Percentiles rank a stretch among this genome's conserved stretches.
These are phyloP conservation scores for Oriolus oriolus DNA, from an alignment of 2,113 vertebrate species.

Conservation along the genomic window DNA sequence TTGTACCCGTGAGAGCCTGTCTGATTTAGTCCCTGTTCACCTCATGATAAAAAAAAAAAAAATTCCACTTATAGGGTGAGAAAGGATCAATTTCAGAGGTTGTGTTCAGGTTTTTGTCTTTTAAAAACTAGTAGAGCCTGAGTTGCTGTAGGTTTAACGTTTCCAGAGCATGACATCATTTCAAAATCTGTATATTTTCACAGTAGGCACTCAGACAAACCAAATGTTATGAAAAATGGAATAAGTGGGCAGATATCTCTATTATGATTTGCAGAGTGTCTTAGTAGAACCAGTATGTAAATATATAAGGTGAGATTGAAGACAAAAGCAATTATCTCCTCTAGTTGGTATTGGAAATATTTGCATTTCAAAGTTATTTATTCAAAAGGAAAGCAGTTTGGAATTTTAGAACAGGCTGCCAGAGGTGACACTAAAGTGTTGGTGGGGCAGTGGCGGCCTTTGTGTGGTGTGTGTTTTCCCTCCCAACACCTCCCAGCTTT, in stretches of 20 bases:
- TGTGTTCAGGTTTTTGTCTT: background rate
- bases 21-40: background rate
- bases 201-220: background rate
- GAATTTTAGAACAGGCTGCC: background rate
- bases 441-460: background rate
- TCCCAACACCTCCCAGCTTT: background rate
- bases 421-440: background rate
- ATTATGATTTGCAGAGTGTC: background rate
- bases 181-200: background rate
- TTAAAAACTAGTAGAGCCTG: background rate
- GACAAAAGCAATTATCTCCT: background rate
- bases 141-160: background rate
- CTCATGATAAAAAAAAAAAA: background rate
- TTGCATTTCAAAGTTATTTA: background rate
- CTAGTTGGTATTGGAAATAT: background rate
- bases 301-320: background rate
- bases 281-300: background rate
- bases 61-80: background rate
- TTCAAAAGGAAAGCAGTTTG: background rate
- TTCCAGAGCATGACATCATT: background rate
- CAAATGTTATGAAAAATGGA: background rate
- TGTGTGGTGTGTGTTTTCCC: fast-evolving
- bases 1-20: background rate
- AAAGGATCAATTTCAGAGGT: background rate
- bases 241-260: background rate